Evolutionary conservation across 2,888 invertebrate genomes (phyloP).

Genomic region (Periphyllus acericola): DNA sequence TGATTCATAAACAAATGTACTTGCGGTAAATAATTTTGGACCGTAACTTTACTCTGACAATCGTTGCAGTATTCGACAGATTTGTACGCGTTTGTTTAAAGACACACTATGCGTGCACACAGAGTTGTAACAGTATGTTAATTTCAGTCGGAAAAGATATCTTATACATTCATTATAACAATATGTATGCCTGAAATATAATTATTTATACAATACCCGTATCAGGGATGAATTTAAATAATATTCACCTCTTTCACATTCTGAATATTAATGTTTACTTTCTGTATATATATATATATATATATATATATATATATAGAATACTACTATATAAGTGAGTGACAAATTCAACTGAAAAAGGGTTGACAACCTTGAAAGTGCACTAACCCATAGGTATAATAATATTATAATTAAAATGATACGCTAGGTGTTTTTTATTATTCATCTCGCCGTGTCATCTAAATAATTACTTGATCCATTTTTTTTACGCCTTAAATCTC

Average conservation of each 20-base stretch:
- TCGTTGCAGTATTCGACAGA: too few species aligned
- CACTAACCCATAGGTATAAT: conserved; percentile 17
- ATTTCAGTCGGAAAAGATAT: background rate
- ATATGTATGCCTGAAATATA: conserved; percentile 5
- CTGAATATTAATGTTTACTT: background rate
- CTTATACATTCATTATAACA: background rate
- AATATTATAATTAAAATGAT: conserved; percentile 54
- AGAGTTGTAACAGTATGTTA: background rate
- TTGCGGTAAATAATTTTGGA: too few species aligned
- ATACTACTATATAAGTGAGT: background rate
- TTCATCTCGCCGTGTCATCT: conserved; percentile 37
- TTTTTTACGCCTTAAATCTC: background rate
- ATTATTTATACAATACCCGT: background rate
- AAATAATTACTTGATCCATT: conserved; percentile 33
- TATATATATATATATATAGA: background rate
- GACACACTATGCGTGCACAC: background rate
- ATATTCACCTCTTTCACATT: background rate
- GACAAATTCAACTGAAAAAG: background rate
- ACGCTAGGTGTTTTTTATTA: conserved; percentile 37
- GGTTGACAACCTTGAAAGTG: conserved; percentile 58
- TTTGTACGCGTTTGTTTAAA: too few species aligned
- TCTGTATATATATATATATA: background rate
- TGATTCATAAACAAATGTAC: background rate
- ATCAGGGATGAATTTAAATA: conserved; percentile 18
- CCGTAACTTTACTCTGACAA: too few species aligned